Base-by-base conservation (phyloP, 2,113 vertebrate species). In the Desmodus rotundus region DNA sequence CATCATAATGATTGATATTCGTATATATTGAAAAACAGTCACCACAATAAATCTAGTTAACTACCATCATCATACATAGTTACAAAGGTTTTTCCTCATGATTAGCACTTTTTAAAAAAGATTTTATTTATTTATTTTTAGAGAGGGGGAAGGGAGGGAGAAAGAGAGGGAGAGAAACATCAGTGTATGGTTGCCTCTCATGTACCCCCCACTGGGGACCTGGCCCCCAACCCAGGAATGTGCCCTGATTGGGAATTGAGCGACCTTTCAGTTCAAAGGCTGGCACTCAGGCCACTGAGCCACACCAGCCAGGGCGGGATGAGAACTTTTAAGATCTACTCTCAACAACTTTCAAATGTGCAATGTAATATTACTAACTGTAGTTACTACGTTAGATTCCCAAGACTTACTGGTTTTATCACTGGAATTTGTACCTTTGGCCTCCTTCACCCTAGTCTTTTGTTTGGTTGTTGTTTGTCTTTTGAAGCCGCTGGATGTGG, bases 401-500 rank as follows among this genome's bases (percentile, higher is more conserved):
- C 22, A 7, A 15, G 38, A 72, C 65, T 70, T 4, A 67, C 0
- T 91, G 38, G 68, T 58, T 91, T 90, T 72, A 6, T 58, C 72
- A 58, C 65, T 58, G 78, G 38, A 72, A 2, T 82, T 58, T 91
- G 31, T 36, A 26, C 56, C 77, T 70, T 72, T 10, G 7, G 47
- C 22, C 31, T 15, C 16, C 11, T 41, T 89, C 74, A 67, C 58
- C 12, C 20, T 54, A 1, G 58, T 85, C 22, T 77, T 82, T 82
- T 31, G 76, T 20, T 78, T 76, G 87, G 9, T 47, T 47, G 72
- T 47, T 31, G 43, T 31, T 76, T 76, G 28, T 50, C 61, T 47
- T 74, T 89, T 89, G 68, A 96, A 99, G 99, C 99, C 99, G 1
- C 97, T 99, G 96, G 99, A 99, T 97, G 98, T 99, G 86, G 99